Base-by-base conservation (phyloP, 1,140 invertebrate species). In the Diorhabda elongata region DNA sequence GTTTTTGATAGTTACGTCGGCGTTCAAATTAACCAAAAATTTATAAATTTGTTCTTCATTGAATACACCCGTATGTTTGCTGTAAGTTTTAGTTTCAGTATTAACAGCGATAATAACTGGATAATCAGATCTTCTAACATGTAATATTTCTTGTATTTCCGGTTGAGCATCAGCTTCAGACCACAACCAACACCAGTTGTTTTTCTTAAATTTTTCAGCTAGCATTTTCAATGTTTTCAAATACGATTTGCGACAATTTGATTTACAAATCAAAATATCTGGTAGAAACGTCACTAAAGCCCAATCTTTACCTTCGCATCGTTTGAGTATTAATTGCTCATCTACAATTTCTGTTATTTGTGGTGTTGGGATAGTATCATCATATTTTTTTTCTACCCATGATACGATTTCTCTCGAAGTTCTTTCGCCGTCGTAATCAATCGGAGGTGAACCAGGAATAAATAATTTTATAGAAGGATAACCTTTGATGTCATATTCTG, bases 401-500 rank as follows among this genome's bases (percentile, higher is more conserved):
- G 83, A 84, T 2, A 98, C 91, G 76, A 99, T 98, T 73, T 97
- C 97, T 41, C 82, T 85, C 2, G 91, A 85, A 0, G 92, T 95
- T 63, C 97, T 85, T 9, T 95, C 96, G 41, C 96, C 97, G 76
- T 89, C 86, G 75, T 92, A 93, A 62, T 95, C 92, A 67, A 89
- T 85, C 3, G 85, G 89, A 9, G 87, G 88, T 69, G 87, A 87
- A 0, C 82, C 78, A 61, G 87, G 84, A 80, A 94, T 95, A 70
- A 99, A 98, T 78, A 91, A 89, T 82, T 98, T 98, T 70, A 99
- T 98, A 3, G 97, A 98, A 3, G 97, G 97, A 83, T 96, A 99
- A 0, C 97, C 96, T 73, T 90, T 87, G 43, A 99, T 89, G 70
- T 87, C 86, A 78, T 91, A 95, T 71, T 91, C 83, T 65, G 84